Conservation (phyloP, 2,797 vertebrate species). For the Percopsis omiscomaycus region DNA sequence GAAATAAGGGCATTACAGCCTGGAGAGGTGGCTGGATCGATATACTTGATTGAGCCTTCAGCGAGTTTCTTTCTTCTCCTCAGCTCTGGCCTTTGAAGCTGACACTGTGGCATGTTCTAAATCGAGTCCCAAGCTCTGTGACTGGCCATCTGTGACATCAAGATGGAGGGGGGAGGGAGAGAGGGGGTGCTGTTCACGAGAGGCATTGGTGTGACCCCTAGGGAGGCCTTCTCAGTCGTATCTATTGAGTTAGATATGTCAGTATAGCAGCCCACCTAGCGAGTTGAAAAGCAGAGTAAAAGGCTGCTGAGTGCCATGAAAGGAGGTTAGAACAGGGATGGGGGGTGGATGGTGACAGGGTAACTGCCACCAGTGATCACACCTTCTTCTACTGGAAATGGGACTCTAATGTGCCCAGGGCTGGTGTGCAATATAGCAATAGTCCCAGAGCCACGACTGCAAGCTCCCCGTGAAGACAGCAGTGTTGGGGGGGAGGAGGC, state of each 20-base stretch:
- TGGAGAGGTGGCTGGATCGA: slow-evolving; percentile 21
- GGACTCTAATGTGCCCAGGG: slow-evolving; percentile 26
- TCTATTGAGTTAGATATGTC: slow-evolving; percentile 58
- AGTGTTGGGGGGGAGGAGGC: slow-evolving; percentile 10
- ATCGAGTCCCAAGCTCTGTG: slow-evolving; percentile 33
- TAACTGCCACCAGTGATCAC: slow-evolving; percentile 25
- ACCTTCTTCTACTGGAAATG: slow-evolving; percentile 20
- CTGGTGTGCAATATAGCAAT: slow-evolving; percentile 12
- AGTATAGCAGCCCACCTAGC: slow-evolving; percentile 41
- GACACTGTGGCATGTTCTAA: slow-evolving; percentile 37
- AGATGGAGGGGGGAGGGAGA: slow-evolving; percentile 9
- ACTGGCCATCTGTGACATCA: slow-evolving; percentile 44
- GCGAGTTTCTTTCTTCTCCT: slow-evolving; percentile 14
- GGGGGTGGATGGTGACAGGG: slow-evolving; percentile 9
- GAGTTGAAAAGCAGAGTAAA: slow-evolving; percentile 59
- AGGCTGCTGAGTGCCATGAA: slow-evolving; percentile 32
- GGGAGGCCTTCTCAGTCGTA: slow-evolving; percentile 45
- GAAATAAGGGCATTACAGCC: slow-evolving; percentile 3
- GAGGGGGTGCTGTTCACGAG: slow-evolving; percentile 48
- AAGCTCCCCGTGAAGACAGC: slow-evolving; percentile 21
- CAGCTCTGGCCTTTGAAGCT: slow-evolving; percentile 52
- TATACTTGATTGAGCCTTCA: slow-evolving; percentile 23
- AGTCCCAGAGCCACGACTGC: slow-evolving; percentile 21
- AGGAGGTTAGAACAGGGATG: slow-evolving; percentile 35
- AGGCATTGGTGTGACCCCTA: slow-evolving; percentile 47